Base-by-base conservation (phyloP, 2,888 invertebrate genomes). In the Campoplex capitator region DNA sequence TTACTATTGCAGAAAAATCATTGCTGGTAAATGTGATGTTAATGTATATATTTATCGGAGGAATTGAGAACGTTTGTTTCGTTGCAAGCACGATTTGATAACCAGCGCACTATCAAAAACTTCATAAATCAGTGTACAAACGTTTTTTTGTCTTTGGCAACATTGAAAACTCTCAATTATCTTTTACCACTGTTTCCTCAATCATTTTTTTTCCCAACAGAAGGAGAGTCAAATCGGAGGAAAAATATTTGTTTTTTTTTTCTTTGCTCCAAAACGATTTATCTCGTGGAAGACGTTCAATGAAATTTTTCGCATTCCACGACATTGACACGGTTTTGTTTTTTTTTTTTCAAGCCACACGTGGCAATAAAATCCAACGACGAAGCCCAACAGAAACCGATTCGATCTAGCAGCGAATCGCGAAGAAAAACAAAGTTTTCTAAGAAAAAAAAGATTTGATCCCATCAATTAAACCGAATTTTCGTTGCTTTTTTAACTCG, bases 1-100 rank as follows among this genome's bases (percentile, higher is more conserved):
- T 67, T 56, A 76, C 67, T 67, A 45, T 76, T 67, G 48, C 56
- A 77, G 73, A 74, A 42, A 42, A 67, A 71, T 38, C n/a, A 62
- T 71, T 13, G 0, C 18, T 9, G n/a, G 4, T 58, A 80, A 71
- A 54, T 32, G 9, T 28, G 45, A 42, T 32, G 7, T 42, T 0
- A 8, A 42, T 3, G 7, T 32, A 23, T 16, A 28, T 28, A 28
- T 23, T 28, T 13, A 28, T 4, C 13, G 28, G 13, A 42, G 9
- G 11, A 13, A 58, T 58, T 58, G 28, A 28, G 0, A 4, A 28
- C 58, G 28, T 58, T 58, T 58, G 28, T 1, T 58, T 58, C 28
- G 9, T 11, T 56, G 2, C 8, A 56, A 56, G 28, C 9, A 23
- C 23, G 23, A 56, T 56, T 8, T 11, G 3, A 23, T 56, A 23